A percentile compares a stretch with the other conserved stretches of the same genome.
phyloP scores from a whole-genome alignment of 2,113 vertebrate species.

The Reinhardtius hippoglossoides region DNA sequence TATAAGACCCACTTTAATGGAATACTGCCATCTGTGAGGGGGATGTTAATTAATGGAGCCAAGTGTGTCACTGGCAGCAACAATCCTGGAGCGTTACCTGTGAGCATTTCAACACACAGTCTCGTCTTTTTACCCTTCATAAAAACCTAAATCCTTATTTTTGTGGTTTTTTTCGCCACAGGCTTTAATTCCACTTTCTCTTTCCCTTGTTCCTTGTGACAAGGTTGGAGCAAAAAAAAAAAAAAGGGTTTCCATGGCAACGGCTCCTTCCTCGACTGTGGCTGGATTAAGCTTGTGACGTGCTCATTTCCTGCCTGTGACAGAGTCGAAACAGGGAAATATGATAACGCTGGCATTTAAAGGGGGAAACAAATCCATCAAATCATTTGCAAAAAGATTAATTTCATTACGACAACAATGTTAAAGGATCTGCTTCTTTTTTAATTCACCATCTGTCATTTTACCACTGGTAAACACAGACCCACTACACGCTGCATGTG shows the following conservation, averaged over 20 bases:
- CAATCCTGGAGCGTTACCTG: constrained; percentile 28
- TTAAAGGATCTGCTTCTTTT: not conserved
- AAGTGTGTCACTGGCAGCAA: constrained; percentile 33
- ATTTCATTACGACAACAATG: not conserved
- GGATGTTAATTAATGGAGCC: constrained; percentile 48
- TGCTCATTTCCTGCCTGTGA: constrained; percentile 70
- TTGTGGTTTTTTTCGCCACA: constrained; percentile 35
- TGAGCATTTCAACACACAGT: constrained; percentile 17
- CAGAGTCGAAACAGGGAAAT: constrained; percentile 41
- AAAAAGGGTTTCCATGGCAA: constrained; percentile 67
- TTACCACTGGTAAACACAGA: not conserved
- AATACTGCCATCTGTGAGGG: constrained; percentile 34
- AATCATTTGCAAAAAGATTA: not conserved
- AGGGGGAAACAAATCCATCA: not conserved
- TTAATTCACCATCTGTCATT: not conserved
- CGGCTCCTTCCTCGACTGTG: constrained; percentile 59
- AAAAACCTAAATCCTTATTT: constrained; percentile 7
- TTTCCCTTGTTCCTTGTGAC: constrained; percentile 61
- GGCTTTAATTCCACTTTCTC: constrained; percentile 60
- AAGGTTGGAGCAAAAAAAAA: constrained; percentile 59
- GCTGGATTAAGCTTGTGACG: constrained; percentile 68
- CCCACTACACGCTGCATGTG: not conserved
- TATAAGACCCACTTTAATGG: constrained; percentile 45
- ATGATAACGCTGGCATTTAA: constrained; percentile 32
- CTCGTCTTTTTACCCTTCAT: not conserved